phyloP scores from a whole-genome alignment of 2,797 vertebrate species.

The Falco berigora region DNA sequence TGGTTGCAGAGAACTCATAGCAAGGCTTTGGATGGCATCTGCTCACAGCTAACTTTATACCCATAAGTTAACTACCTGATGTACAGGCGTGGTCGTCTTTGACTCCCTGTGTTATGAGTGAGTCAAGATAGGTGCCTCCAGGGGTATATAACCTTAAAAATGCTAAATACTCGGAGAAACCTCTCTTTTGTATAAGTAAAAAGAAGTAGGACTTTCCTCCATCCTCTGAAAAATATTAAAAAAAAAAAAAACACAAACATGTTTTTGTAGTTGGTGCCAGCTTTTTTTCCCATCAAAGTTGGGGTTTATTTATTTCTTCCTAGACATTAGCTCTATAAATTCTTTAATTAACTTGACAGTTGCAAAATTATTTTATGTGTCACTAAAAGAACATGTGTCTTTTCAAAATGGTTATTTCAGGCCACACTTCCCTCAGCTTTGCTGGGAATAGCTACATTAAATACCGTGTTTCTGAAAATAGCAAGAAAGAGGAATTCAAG shows the following conservation, averaged over 20 bases:
- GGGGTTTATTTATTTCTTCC: neutral
- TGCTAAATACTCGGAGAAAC: neutral
- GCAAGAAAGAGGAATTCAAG: slow-evolving; percentile 85
- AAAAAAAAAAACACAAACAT: neutral
- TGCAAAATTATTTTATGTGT: slow-evolving; percentile 8
- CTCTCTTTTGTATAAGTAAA: neutral
- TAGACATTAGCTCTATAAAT: neutral
- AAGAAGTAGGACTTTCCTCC: neutral
- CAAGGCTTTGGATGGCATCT: neutral
- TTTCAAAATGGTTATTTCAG: slow-evolving; percentile 73
- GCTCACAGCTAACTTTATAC: neutral
- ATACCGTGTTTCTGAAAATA: slow-evolving; percentile 87
- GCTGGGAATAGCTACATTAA: slow-evolving; percentile 98
- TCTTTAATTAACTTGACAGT: slow-evolving; percentile 17
- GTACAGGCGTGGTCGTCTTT: neutral
- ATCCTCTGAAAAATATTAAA: neutral
- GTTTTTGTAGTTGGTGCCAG: neutral
- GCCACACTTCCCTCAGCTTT: slow-evolving; percentile 94
- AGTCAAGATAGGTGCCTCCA: neutral
- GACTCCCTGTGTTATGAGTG: neutral
- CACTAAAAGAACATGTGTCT: slow-evolving; percentile 43
- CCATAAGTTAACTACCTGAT: neutral
- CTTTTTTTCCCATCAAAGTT: neutral
- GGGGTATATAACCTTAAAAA: neutral
- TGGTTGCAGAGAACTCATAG: neutral